Evolutionary conservation across 1,140 invertebrate genomes (phyloP).

Genomic region (Magallana gigas): DNA sequence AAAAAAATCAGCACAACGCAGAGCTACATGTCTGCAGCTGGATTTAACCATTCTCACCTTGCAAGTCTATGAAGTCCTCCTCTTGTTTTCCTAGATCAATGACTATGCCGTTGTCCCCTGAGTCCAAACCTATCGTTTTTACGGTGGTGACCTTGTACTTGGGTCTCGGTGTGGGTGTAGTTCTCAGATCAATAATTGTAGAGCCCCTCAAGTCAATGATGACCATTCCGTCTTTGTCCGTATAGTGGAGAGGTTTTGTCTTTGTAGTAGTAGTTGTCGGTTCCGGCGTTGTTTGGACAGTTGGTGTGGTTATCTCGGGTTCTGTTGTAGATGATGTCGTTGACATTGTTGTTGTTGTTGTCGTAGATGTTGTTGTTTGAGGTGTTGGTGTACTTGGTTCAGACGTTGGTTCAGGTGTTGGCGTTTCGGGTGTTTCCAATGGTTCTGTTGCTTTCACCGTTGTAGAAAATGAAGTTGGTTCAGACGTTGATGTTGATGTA

Average conservation of each 20-base stretch:
- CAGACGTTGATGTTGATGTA: not conserved
- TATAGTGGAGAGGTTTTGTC: not conserved
- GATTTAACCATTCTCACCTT: not conserved
- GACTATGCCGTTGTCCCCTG: not conserved
- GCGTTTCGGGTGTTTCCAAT: not conserved
- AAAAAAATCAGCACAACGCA: no score
- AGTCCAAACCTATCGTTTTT: not conserved
- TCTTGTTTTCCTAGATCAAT: not conserved
- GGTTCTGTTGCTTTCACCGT: not conserved
- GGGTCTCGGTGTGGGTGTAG: not conserved
- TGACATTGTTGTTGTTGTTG: not conserved
- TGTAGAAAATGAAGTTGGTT: not conserved
- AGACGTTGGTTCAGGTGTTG: not conserved
- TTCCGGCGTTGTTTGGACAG: not conserved
- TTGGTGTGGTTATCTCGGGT: not conserved
- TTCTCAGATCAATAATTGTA: slow-evolving; percentile 1
- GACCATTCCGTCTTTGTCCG: not conserved
- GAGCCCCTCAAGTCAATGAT: slow-evolving; percentile 2
- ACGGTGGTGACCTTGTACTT: not conserved
- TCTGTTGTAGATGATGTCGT: not conserved
- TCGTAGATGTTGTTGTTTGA: not conserved
- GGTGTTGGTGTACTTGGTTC: slow-evolving; percentile 13
- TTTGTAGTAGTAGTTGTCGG: not conserved
- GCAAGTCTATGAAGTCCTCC: not conserved
- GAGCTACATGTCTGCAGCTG: no score